A percentile compares a stretch with the other conserved stretches of the same genome.
phyloP scores from a whole-genome alignment of 2,113 vertebrate genomes.

The Lepisosteus oculatus region DNA sequence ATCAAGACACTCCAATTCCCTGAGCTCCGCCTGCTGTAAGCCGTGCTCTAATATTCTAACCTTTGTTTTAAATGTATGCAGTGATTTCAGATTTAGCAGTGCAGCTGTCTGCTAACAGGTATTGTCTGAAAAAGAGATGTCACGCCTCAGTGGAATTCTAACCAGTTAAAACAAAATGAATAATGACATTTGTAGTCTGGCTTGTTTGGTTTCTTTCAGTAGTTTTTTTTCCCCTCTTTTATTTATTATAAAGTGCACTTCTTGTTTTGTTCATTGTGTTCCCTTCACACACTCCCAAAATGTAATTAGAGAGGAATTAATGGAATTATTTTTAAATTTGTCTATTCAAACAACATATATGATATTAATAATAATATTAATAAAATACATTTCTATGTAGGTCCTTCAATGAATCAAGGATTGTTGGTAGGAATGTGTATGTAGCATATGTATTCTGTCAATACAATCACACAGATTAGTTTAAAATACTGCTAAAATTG shows the following conservation, averaged over 20 bases:
- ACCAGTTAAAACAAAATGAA: constrained; percentile 27
- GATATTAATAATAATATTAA: not conserved
- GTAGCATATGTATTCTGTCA: no score
- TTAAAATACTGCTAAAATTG: no score
- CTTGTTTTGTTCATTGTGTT: constrained; percentile 22
- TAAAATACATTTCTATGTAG: no score
- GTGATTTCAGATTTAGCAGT: constrained; percentile 8
- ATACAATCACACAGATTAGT: no score
- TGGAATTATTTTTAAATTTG: not conserved
- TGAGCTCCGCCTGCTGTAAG: no score
- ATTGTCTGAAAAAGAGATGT: constrained; percentile 19
- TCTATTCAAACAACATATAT: constrained; percentile 8
- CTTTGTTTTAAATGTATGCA: constrained; percentile 8
- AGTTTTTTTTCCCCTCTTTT: constrained; percentile 18
- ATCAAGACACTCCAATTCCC: no score
- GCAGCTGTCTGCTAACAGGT: constrained; percentile 17
- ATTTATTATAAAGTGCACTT: not conserved
- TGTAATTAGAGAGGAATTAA: not conserved
- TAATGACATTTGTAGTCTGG: constrained; percentile 37
- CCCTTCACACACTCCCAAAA: constrained; percentile 11
- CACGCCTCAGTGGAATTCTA: constrained; percentile 23
- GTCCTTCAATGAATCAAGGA: no score
- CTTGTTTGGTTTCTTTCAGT: constrained; percentile 21
- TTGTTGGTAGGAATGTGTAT: no score
- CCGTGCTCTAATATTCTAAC: not conserved